These are phyloP conservation scores for Meteorus cinctellus DNA, from an alignment of 2,888 invertebrate species.

Conservation along the genomic window DNA sequence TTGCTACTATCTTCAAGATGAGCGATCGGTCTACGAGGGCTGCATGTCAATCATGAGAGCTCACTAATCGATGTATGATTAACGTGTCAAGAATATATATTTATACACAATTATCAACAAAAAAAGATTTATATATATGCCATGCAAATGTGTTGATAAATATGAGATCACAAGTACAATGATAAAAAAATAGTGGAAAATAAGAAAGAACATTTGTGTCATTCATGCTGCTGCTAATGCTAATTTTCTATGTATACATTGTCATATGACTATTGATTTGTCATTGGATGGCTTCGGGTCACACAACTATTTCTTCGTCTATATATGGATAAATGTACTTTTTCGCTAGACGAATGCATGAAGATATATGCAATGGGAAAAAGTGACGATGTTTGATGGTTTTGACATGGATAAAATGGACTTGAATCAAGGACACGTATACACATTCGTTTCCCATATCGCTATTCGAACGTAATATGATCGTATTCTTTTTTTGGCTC, in stretches of 20 bases:
- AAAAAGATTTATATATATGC: slow-evolving; percentile 10
- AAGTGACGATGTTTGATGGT: background rate
- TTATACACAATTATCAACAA: slow-evolving; percentile 17
- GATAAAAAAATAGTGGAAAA: background rate
- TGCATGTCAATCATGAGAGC: slow-evolving; percentile 17
- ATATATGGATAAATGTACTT: background rate
- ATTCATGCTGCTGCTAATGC: background rate
- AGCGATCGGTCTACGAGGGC: slow-evolving; percentile 15
- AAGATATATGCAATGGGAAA: background rate
- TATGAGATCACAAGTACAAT: background rate
- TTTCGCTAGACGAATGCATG: slow-evolving; percentile 5
- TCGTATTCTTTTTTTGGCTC: slow-evolving; percentile 4
- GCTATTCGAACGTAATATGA: background rate
- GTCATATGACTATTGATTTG: slow-evolving; percentile 13
- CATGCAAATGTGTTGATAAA: background rate
- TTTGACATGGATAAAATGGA: background rate
- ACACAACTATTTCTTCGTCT: background rate
- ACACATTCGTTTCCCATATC: background rate
- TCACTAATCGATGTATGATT: background rate
- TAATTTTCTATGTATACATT: background rate
- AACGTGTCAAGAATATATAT: slow-evolving; percentile 15
- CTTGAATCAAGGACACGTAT: background rate
- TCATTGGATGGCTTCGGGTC: slow-evolving; percentile 4
- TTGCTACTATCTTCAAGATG: slow-evolving; percentile 10
- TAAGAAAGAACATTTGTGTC: background rate